Conservation (phyloP, 2,888 invertebrate species). For the Drosophila fulvimacula region DNA sequence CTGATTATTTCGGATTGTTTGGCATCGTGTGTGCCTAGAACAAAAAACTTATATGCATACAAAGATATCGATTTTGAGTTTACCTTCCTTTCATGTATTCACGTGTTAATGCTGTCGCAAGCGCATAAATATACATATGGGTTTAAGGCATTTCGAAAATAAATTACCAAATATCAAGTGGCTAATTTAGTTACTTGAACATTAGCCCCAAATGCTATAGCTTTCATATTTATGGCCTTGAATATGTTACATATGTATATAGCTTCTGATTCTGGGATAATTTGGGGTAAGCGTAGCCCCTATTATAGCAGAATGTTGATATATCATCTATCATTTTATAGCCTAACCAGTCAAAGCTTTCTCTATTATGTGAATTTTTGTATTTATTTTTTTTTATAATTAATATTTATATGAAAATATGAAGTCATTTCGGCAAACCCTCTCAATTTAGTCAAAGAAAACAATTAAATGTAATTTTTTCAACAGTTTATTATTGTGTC, state of each 20-base stretch:
- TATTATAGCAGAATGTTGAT: not conserved
- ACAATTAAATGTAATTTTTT: slow-evolving; percentile 17
- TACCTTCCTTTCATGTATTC: slow-evolving; percentile 11
- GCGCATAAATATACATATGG: not conserved
- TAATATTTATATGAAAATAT: not conserved
- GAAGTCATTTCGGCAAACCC: not conserved
- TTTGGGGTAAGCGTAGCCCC: not conserved
- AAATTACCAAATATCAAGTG: not conserved
- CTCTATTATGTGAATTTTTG: no score
- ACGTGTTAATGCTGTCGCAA: slow-evolving; percentile 5
- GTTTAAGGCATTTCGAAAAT: not conserved
- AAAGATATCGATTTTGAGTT: slow-evolving; percentile 24
- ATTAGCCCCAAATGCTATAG: not conserved
- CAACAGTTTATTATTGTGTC: slow-evolving; percentile 48
- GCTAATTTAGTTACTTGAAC: not conserved
- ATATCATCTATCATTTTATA: not conserved
- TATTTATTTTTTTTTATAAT: no score
- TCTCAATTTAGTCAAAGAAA: slow-evolving; percentile 6
- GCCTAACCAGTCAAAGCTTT: not conserved
- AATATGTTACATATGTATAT: not conserved
- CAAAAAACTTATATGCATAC: slow-evolving; percentile 9
- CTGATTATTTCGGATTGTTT: slow-evolving; percentile 12
- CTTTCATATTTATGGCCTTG: not conserved
- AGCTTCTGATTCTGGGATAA: not conserved
- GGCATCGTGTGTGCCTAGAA: not conserved